Evolutionary conservation across 2,113 vertebrate genomes (phyloP), one percentile per base, ranked within the genome.

Genomic region (Mobula hypostoma): DNA sequence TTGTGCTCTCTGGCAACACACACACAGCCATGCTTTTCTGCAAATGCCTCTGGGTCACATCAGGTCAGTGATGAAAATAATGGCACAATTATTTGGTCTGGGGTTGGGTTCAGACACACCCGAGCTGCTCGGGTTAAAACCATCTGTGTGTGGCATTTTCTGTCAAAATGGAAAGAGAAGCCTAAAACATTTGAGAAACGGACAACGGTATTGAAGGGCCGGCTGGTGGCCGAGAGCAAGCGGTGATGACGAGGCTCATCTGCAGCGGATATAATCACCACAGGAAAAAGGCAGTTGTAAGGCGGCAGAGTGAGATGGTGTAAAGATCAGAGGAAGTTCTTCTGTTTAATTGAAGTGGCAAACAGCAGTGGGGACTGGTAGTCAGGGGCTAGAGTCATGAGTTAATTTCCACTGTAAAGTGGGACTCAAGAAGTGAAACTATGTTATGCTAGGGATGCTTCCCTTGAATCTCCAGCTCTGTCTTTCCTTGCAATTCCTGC

Each of bases 261-360:
- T 32, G 79, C 32, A 76, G 90, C 24, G 36, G 91, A 74, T 74
- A 15, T 21, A 29, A 48, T 74, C 70, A 56, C 91, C 91, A 93
- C 91, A 74, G 91, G 68, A 93, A 93, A 74, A 74, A 74, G 36
- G 40, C 21, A 76, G 91, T 93, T 72, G 21, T 2, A 29, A 93
- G 68, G 12, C 61, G 56, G 36, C 17, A 87, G 68, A 48, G 68
- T 48, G 70, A 74, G 40, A 93, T 74, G 40, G 40, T 56, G 91
- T 36, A 48, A 17, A 93, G 21, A 74, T 93, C 68, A 93, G 48
- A 76, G 91, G 40, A 29, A 76, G 40, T 36, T 24, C 68, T 56
- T 40, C 91, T 29, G 91, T 74, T 76, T 76, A 93, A 74, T 36
- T 93, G 91, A 74, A 93, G 21, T 36, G 1, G 66, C 40, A 5